Percentiles rank a stretch among this genome's conserved stretches.
phyloP scores from a whole-genome alignment of 2,113 vertebrate genomes.

The Echinops telfairi region DNA sequence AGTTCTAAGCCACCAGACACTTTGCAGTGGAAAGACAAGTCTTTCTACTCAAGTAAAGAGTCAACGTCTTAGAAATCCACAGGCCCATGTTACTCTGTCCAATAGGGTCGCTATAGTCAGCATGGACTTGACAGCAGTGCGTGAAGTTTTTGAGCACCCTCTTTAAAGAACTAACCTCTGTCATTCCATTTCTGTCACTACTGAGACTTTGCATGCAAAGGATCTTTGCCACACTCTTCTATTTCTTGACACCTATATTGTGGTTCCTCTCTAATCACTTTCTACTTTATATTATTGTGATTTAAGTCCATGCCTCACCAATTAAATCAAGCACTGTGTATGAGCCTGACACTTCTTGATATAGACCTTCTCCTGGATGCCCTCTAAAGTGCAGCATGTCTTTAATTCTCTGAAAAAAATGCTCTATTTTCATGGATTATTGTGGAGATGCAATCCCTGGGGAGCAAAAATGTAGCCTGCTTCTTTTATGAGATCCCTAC shows the following conservation, averaged over 20 bases:
- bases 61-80: no score
- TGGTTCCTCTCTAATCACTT: background rate
- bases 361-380: background rate
- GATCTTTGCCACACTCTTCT: background rate
- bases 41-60: no score
- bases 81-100: no score
- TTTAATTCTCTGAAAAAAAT: background rate
- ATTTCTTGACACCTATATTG: accelerated
- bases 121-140: no score
- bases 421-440: background rate
- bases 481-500: no score
- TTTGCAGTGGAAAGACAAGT: no score
- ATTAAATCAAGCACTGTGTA: background rate
- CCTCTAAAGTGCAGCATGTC: background rate
- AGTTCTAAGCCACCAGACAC: no score
- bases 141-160: no score
- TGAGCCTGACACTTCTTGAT: background rate
- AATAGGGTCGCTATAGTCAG: no score
- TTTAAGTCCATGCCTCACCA: accelerated
- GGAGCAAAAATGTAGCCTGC: no score
- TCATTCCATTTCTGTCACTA: accelerated
- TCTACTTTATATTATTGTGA: background rate
- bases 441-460: accelerated
- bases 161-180: no score
- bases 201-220: background rate